Conservation (phyloP, 2,888 invertebrate genomes). For the Tetheella fluctuosa region DNA sequence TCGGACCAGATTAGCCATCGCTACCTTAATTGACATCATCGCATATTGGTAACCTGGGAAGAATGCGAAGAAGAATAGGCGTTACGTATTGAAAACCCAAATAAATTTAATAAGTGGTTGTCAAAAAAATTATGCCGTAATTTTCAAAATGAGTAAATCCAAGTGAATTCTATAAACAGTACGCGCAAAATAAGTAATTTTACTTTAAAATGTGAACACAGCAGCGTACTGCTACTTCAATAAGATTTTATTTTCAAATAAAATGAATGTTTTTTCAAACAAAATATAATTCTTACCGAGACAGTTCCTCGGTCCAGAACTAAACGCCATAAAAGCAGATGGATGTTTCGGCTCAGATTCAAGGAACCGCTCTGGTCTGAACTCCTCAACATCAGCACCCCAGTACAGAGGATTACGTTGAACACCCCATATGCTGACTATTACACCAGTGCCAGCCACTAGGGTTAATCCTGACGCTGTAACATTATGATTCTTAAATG, state of each 20-base stretch:
- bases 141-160: no score
- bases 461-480: constrained; percentile 48
- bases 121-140: no score
- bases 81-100: no score
- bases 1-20: background rate
- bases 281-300: constrained; percentile 39
- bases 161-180: no score
- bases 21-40: constrained; percentile 24
- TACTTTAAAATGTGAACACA: no score
- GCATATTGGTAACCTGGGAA: constrained; percentile 27
- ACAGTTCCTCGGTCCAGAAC: constrained; percentile 51
- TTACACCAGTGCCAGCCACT: constrained; percentile 33
- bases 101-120: no score
- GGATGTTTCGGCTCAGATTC: constrained; percentile 39
- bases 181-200: no score
- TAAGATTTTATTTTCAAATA: no score
- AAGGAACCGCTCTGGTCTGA: constrained; percentile 60
- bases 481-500: background rate
- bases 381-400: constrained; percentile 55
- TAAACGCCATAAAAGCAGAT: constrained; percentile 49
- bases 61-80: no score
- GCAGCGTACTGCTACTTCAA: no score
- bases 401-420: constrained; percentile 60
- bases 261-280: no score
- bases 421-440: constrained; percentile 49